Evolutionary conservation across 35 echinoderm and acorn worm genomes (phyloP).

Genomic region (Eucidaris tribuloides): DNA sequence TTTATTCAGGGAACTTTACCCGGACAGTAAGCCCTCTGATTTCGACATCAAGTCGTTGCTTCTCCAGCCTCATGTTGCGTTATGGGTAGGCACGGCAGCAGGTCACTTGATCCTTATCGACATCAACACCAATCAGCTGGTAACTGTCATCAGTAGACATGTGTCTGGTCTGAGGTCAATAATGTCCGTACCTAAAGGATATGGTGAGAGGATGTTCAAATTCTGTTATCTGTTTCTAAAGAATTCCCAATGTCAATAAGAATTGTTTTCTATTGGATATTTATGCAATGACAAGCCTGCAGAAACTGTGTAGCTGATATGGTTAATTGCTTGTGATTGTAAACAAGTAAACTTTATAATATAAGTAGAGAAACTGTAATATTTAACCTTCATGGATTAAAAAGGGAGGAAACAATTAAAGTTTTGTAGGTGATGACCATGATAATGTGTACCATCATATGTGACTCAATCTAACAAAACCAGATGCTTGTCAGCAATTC

Average conservation of each 20-base stretch:
- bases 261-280: too few species aligned
- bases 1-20: conserved; percentile 41
- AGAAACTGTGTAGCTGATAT: too few species aligned
- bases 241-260: too few species aligned
- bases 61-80: conserved; percentile 45
- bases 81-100: conserved; percentile 82
- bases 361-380: neutral
- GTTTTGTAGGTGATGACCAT: neutral
- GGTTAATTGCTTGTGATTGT: too few species aligned
- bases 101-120: conserved; percentile 78
- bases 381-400: neutral
- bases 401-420: neutral
- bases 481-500: too few species aligned
- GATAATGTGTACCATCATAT: neutral
- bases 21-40: conserved; percentile 4
- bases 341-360: too few species aligned
- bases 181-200: conserved; percentile 2
- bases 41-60: conserved; percentile 82
- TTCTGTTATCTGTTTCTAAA: neutral
- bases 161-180: conserved; percentile 57
- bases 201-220: neutral
- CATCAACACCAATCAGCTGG: conserved; percentile 65
- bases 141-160: conserved; percentile 67
- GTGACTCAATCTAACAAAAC: too few species aligned
- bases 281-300: too few species aligned